phyloP scores from a whole-genome alignment of 1,140 invertebrate species.

The Saccostrea cuccullata region DNA sequence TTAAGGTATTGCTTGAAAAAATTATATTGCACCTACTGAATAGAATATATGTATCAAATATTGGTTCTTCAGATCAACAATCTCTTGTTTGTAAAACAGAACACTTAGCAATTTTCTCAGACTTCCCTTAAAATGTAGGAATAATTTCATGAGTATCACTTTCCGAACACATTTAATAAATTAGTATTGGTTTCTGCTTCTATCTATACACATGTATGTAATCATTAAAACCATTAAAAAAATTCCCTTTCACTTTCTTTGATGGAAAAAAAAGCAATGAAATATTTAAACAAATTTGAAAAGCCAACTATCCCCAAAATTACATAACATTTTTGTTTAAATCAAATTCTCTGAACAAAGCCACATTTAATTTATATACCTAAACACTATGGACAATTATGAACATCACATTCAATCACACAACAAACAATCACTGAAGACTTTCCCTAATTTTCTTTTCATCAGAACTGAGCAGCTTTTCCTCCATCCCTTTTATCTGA shows the following conservation, averaged over 20 bases:
- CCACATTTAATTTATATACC: neutral
- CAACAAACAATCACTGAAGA: too few species aligned
- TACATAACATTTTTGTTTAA: too few species aligned
- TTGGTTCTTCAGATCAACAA: neutral
- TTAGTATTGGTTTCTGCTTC: neutral
- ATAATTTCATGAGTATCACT: neutral
- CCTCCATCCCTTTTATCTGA: constrained; percentile 63
- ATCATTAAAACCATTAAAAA: too few species aligned
- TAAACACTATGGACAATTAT: neutral
- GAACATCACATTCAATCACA: too few species aligned
- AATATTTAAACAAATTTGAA: too few species aligned
- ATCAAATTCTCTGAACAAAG: neutral
- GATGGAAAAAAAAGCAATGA: too few species aligned
- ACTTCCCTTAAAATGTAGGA: neutral
- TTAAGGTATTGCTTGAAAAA: neutral
- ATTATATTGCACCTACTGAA: neutral
- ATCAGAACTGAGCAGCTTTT: constrained; percentile 54
- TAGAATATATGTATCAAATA: neutral
- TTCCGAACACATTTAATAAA: neutral
- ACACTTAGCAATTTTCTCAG: neutral
- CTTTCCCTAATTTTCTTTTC: neutral
- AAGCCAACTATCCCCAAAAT: too few species aligned
- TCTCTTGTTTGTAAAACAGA: neutral
- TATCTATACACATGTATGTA: too few species aligned
- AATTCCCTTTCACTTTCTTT: too few species aligned